phyloP scores from a whole-genome alignment of 2,113 vertebrate genomes.

The Gavialis gangeticus region DNA sequence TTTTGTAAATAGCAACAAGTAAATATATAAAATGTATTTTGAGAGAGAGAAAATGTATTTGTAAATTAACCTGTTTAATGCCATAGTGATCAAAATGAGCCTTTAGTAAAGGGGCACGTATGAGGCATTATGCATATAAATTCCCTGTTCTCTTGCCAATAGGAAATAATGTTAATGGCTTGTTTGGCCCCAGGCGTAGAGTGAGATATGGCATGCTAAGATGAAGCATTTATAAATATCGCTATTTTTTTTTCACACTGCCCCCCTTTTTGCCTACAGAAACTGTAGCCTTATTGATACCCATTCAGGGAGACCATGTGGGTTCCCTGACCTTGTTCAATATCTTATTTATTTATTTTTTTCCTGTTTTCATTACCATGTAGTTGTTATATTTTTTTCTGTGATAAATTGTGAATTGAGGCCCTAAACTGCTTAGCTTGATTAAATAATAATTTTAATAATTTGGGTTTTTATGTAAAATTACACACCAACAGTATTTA shows the following conservation, averaged over 20 bases:
- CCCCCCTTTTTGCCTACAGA: background rate
- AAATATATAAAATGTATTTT: background rate
- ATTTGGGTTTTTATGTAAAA: conserved; percentile 6
- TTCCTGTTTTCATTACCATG: background rate
- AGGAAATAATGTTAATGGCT: background rate
- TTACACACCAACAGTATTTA: background rate
- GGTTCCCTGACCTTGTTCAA: background rate
- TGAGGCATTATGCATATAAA: background rate
- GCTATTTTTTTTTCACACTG: background rate
- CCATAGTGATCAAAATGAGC: background rate
- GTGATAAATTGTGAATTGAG: background rate
- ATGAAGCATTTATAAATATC: background rate
- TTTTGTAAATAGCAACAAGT: background rate
- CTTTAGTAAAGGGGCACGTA: background rate
- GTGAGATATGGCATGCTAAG: background rate
- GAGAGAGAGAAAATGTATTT: background rate
- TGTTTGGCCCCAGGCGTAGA: background rate
- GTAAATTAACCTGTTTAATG: background rate
- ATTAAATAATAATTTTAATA: background rate
- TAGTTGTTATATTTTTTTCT: background rate
- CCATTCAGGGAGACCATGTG: background rate
- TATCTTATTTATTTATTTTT: background rate
- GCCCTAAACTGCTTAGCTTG: background rate
- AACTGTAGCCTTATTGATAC: background rate
- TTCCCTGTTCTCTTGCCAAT: background rate